Evolutionary conservation across 2,113 vertebrate species (phyloP), one percentile per base, ranked within the genome.

Genomic region (Hyperoodon ampullatus): DNA sequence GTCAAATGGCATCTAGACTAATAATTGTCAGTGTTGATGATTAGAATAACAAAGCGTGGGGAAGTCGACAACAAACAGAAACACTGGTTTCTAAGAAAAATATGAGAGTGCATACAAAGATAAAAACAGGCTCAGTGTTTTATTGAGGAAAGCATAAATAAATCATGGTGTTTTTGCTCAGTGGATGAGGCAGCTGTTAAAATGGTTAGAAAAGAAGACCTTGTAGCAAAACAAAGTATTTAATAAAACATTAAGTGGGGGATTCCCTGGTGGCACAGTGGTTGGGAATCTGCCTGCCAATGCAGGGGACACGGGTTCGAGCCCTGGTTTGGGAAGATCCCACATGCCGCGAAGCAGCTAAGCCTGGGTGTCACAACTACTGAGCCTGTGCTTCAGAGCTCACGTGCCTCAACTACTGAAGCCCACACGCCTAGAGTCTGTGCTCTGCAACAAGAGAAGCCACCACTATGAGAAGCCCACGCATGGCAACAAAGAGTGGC

Each of bases 141-240:
- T 6, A 58, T 6, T 33, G 66, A 78, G 92, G 42, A 81, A 71
- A 72, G 18, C 6, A 14, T 60, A 82, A 39, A 47, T 66, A 81
- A 84, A 71, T 78, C 81, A 33, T 47, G 47, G 26, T 70, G 13
- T n/a, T 61, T 84, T 84, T 58, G 50, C 66, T 50, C 23, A 61
- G 60, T 86, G 61, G 18, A 33, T 71, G 15, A 87, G 61, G 44
- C 61, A 94, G 26, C 88, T 89, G 66, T 86, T 96, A 89, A 65
- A 84, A 65, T 74, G 50, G 74, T 97, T 82, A 88, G 71, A 75
- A 86, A 77, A 87, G 68, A 94, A 92, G 80, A 80, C 11, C 13
- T 82, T 83, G 8, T 77, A 42, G 60, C 24, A 83, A 83, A 96
- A 75, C 44, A 81, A 95, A 84, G 82, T 61, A 16, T 74, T 80